Base-by-base conservation (phyloP, 2,113 vertebrate genomes). In the Oryzias curvinotus region DNA sequence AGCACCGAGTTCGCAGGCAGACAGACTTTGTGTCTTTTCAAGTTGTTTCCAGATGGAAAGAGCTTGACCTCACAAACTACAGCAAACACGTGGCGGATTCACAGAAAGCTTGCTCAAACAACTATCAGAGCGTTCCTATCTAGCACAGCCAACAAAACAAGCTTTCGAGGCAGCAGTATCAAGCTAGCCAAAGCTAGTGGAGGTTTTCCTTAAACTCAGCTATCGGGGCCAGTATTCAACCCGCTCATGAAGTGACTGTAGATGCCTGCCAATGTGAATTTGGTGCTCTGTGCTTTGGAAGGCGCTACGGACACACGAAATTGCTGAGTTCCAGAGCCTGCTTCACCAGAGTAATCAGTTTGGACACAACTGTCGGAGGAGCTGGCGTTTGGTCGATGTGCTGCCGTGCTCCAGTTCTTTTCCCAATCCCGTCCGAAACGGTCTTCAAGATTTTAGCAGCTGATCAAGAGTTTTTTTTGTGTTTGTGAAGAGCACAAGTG, bases 331-430 rank as follows among this genome's bases (percentile, higher is more conserved):
- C n/a, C 57, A 72, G 82, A 75, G 75, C 85, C 0, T 94, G 68
- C 65, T 95, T 21, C 61, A 76, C 19, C 87, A 70, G 2, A 63
- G 87, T 1, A 75, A 92, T 36, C 72, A 77, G 76, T 95, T 95
- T 48, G 91, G 93, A 14, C 71, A 92, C n/a, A 82, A 91, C 92
- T 0, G 90, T 94, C 15, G n/a, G n/a, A n/a, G 92, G 93, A 4
- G 93, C 93, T 0, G 93, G 93, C 44, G 93, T 71, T 17, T 94
- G 78, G 92, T 94, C 23, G 94, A 95, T 2, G 87, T 92, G 41
- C 89, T 95, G 90, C 93, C 93, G 3, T 95, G 93, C 89, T 95
- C 17, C 91, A 90, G 71, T n/a, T 66, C 46, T 52, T 95, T 95
- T 69, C 94, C 94, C 16, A 95, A 94, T 80, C 94, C 93, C 0